phyloP scores from a whole-genome alignment of 1,140 invertebrate species.

The Megalopta genalis region DNA sequence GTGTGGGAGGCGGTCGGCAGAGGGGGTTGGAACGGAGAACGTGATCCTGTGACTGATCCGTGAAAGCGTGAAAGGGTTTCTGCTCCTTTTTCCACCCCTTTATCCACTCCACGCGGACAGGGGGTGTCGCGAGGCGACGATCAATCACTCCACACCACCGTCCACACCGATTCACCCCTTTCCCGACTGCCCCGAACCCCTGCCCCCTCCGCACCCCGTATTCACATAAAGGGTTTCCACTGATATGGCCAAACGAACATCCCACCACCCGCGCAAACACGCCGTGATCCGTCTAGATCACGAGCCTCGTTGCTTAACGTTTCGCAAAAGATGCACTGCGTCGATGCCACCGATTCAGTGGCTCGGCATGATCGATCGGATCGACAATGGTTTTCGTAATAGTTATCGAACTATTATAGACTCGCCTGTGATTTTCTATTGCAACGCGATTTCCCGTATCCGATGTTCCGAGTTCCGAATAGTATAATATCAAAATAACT shows the following conservation, averaged over 20 bases:
- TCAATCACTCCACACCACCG: slow-evolving; percentile 73
- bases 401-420: no score
- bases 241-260: slow-evolving; percentile 53
- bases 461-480: no score
- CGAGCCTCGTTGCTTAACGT: slow-evolving; percentile 25
- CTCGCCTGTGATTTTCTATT: no score
- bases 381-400: no score
- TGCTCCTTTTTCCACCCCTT: slow-evolving; percentile 70
- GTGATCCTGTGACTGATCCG: slow-evolving; percentile 74
- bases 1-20: slow-evolving; percentile 35
- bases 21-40: slow-evolving; percentile 57
- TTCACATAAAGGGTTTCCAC: slow-evolving; percentile 58
- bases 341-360: no score
- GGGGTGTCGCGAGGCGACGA: slow-evolving; percentile 74
- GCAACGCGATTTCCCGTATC: no score
- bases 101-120: slow-evolving; percentile 72
- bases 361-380: no score
- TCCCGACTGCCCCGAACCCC: slow-evolving; percentile 15
- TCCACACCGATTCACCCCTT: slow-evolving; percentile 54
- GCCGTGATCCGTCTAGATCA: slow-evolving; percentile 47
- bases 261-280: slow-evolving; percentile 26
- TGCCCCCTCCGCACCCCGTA: slow-evolving; percentile 17
- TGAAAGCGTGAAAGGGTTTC: slow-evolving; percentile 75
- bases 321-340: no score
- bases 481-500: no score